These are phyloP conservation scores for Nemoura dubitans DNA, from an alignment of 2,888 invertebrate genomes.

Conservation along the genomic window DNA sequence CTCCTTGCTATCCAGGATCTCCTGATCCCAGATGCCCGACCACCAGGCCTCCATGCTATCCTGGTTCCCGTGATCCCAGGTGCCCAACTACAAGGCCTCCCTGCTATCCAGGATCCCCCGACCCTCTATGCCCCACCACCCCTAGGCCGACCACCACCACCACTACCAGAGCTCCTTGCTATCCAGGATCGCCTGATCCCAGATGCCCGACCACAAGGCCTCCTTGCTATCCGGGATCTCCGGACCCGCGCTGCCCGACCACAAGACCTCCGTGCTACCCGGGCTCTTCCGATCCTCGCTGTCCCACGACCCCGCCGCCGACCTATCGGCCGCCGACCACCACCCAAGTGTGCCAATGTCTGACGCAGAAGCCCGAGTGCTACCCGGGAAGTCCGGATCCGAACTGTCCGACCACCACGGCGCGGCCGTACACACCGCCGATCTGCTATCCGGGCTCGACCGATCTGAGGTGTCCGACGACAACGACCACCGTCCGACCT, in stretches of 20 bases:
- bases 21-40: constrained; percentile 54
- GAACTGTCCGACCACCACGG: constrained; percentile 47
- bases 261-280: constrained; percentile 40
- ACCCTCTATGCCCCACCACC: constrained; percentile 46
- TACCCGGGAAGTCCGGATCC: constrained; percentile 55
- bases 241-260: constrained; percentile 46
- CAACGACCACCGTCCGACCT: constrained; percentile 58
- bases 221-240: constrained; percentile 55
- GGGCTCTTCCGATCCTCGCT: constrained; percentile 44
- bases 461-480: constrained; percentile 58
- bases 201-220: constrained; percentile 50
- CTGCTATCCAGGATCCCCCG: constrained; percentile 44
- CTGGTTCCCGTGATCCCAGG: constrained; percentile 53
- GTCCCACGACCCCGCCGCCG: constrained; percentile 45
- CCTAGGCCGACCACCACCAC: no score
- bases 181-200: constrained; percentile 38
- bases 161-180: constrained; percentile 40
- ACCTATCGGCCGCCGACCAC: constrained; percentile 33
- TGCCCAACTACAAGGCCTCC: constrained; percentile 43
- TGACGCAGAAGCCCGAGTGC: constrained; percentile 56
- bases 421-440: constrained; percentile 48
- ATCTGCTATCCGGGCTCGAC: constrained; percentile 56
- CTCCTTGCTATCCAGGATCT: constrained; percentile 55
- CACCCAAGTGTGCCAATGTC: constrained; percentile 54
- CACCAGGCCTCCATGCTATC: constrained; percentile 53